Conservation (phyloP, 2,113 vertebrate species). For the Prietella phreatophila region DNA sequence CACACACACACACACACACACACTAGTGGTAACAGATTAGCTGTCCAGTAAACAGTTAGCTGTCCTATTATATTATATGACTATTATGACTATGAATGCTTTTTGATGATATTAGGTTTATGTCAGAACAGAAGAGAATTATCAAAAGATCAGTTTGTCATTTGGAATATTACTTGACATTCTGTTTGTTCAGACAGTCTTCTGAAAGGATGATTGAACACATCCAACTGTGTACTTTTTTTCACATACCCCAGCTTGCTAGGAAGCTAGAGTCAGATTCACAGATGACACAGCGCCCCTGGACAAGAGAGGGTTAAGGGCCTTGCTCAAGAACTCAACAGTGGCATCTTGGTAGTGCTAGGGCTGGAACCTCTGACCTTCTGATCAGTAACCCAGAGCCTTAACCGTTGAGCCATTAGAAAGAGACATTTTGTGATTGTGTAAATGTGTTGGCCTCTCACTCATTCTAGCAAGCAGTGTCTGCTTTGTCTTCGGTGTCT, state of each 20-base stretch:
- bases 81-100: no score
- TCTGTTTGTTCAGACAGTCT: constrained; percentile 12
- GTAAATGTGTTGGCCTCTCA: background rate
- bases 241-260: no score
- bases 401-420: no score
- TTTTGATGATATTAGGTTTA: constrained; percentile 1
- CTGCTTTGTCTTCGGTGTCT: background rate
- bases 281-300: no score
- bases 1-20: no score
- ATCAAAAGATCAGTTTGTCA: constrained; percentile 4
- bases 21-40: background rate
- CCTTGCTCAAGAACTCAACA: no score
- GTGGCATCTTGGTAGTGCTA: no score
- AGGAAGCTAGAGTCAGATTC: no score
- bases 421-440: background rate
- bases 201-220: background rate
- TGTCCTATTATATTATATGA: constrained; percentile 5
- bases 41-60: background rate
- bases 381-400: no score
- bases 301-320: no score
- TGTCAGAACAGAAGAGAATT: background rate
- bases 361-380: no score
- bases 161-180: background rate
- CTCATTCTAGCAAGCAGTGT: background rate
- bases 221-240: background rate